phyloP scores from a whole-genome alignment of 2,888 invertebrate genomes.

The Conus canariensis region DNA sequence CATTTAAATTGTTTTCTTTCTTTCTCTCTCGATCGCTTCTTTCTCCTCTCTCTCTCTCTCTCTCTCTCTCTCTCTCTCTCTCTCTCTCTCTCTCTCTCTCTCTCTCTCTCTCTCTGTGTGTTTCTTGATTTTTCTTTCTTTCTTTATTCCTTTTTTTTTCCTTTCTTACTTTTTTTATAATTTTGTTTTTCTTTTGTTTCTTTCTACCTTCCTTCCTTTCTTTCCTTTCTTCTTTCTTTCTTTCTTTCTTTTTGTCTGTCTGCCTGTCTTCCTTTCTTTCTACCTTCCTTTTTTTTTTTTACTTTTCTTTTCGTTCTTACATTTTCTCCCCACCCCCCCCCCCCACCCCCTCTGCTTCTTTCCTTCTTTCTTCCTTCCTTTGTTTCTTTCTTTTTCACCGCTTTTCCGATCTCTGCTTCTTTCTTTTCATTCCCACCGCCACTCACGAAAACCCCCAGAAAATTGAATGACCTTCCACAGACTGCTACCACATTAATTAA shows the following conservation, averaged over 20 bases:
- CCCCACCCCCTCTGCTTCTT: background rate
- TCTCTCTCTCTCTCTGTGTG: background rate
- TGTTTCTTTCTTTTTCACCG: no score
- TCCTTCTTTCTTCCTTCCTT: no score
- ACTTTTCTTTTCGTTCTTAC: background rate
- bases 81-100: background rate
- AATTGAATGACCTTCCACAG: no score
- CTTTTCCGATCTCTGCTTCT: no score
- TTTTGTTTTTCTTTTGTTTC: background rate
- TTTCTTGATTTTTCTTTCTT: background rate
- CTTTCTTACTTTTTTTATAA: no score
- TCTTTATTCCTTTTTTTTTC: background rate
- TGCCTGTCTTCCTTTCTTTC: background rate
- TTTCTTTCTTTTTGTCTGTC: background rate
- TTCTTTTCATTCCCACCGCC: no score
- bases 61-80: background rate
- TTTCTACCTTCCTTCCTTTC: background rate
- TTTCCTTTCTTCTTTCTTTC: background rate
- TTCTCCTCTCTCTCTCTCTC: no score
- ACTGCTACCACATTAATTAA: no score
- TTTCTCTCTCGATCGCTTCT: background rate
- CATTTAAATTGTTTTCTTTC: background rate
- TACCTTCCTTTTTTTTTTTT: background rate
- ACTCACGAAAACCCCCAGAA: no score
- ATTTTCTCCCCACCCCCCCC: background rate